Percentiles rank a stretch among this genome's conserved stretches.
Conservation (phyloP, 2,888 invertebrate species). For the Abscondita cerata region DNA sequence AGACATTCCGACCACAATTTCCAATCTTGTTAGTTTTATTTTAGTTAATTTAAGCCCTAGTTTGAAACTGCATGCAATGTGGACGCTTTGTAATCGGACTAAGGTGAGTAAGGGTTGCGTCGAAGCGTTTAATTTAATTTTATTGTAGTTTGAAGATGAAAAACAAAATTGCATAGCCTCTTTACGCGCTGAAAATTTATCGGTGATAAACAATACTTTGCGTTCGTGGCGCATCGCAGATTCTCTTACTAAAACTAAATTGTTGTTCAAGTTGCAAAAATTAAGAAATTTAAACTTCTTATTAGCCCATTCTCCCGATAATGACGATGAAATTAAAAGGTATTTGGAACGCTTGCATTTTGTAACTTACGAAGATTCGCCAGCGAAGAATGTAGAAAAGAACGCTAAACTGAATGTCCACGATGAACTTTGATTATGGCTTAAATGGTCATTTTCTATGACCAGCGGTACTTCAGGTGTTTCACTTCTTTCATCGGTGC, state of each 20-base stretch:
- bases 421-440: slow-evolving; percentile 30
- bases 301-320: slow-evolving; percentile 50
- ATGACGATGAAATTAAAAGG: slow-evolving; percentile 26
- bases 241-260: slow-evolving; percentile 43
- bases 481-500: neutral
- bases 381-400: neutral
- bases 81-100: slow-evolving; percentile 62
- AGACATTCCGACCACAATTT: slow-evolving; percentile 66
- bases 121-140: too few species aligned
- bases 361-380: slow-evolving; percentile 6
- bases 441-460: slow-evolving; percentile 22
- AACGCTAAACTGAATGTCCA: neutral
- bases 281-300: slow-evolving; percentile 53
- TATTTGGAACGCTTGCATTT: slow-evolving; percentile 28
- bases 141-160: slow-evolving; percentile 52
- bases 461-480: slow-evolving; percentile 13
- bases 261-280: slow-evolving; percentile 51
- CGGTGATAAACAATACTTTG: slow-evolving; percentile 61
- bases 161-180: slow-evolving; percentile 61
- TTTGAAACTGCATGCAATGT: slow-evolving; percentile 62
- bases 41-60: slow-evolving; percentile 70
- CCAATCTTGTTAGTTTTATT: slow-evolving; percentile 75
- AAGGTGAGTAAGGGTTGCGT: slow-evolving; percentile 59
- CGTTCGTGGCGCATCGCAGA: slow-evolving; percentile 61
- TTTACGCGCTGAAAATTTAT: slow-evolving; percentile 61